Evolutionary conservation across 1,140 invertebrate species (phyloP), one percentile per base, ranked within the genome.

Genomic region (Ectropis grisescens): DNA sequence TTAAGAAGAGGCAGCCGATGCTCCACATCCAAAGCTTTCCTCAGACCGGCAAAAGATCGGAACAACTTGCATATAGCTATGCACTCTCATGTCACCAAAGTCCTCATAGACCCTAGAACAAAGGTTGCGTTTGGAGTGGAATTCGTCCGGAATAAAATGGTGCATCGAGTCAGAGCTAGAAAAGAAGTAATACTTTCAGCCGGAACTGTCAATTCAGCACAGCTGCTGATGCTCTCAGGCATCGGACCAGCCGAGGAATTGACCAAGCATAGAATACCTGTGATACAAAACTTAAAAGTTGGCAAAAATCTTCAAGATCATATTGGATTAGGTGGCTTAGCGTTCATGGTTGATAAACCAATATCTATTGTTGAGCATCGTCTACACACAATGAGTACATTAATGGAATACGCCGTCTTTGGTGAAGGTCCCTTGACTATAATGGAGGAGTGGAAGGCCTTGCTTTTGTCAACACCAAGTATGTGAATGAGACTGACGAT

Each of bases 231-330:
- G 93, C 71, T 98, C 0, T 96, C 94, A 1, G 97, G 96, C 0
- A 86, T 98, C 1, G 96, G 95, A 0, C 94, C 95, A 0, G 85
- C 85, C 22, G 88, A 91, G 27, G 89, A 97, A 51, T 66, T 97
- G 11, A 69, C 82, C 1, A 86, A 91, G 52, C 85, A 88, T 37
- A 83, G 86, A 33, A 91, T 92, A 49, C 89, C 90, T 2, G 69
- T 92, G 0, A 87, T 93, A 36, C 87, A 91, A 53, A 88, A 92
- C 64, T 66, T 91, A 1, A 87, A 83, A 65, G 92, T 89, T 5
- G 96, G 96, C 0, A 83, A 92, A 31, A 97, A 97, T 74, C 82
- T 97, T 0, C 93, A 96, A 75, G 94, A 96, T 67, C 95, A 97
- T 61, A 88, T 96, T 6, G 93, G 91, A 0, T 69, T 94, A 0